A percentile compares a stretch with the other conserved stretches of the same genome.
phyloP scores from a whole-genome alignment of 2,888 invertebrate genomes.

The Gari tellinella region DNA sequence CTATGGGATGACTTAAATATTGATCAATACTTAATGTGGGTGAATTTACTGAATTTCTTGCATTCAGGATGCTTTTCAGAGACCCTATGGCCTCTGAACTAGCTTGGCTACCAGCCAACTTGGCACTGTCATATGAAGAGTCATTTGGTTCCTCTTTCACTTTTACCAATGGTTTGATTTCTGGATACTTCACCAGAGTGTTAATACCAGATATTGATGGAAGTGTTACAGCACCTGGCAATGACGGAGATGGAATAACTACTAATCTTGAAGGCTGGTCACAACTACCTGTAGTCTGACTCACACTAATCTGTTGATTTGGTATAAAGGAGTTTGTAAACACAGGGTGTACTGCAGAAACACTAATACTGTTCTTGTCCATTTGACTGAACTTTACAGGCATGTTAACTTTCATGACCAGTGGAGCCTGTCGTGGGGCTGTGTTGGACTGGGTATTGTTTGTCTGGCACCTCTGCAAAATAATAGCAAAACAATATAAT shows the following conservation, averaged over 20 bases:
- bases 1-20: too few relatives aligned
- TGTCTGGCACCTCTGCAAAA: too few relatives aligned
- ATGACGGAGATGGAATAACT: not conserved
- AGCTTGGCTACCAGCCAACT: conserved; percentile 5
- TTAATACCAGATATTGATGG: not conserved
- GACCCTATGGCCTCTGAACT: conserved; percentile 33
- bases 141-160: conserved; percentile 57
- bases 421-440: too few relatives aligned
- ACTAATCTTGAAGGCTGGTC: not conserved
- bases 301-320: not conserved
- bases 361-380: too few relatives aligned
- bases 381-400: conserved; percentile 1
- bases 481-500: too few relatives aligned
- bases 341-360: too few relatives aligned
- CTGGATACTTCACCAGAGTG: not conserved
- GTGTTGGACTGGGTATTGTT: too few relatives aligned
- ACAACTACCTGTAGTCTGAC: not conserved
- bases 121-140: conserved; percentile 28
- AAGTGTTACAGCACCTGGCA: not conserved
- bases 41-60: conserved; percentile 22
- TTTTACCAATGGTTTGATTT: not conserved
- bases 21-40: not conserved
- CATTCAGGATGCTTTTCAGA: conserved; percentile 39
- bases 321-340: too few relatives aligned
- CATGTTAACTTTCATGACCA: conserved; percentile 1